A percentile compares a stretch with the other conserved stretches of the same genome.
phyloP scores from a whole-genome alignment of 2,113 vertebrate species.

The Cottus gobio region DNA sequence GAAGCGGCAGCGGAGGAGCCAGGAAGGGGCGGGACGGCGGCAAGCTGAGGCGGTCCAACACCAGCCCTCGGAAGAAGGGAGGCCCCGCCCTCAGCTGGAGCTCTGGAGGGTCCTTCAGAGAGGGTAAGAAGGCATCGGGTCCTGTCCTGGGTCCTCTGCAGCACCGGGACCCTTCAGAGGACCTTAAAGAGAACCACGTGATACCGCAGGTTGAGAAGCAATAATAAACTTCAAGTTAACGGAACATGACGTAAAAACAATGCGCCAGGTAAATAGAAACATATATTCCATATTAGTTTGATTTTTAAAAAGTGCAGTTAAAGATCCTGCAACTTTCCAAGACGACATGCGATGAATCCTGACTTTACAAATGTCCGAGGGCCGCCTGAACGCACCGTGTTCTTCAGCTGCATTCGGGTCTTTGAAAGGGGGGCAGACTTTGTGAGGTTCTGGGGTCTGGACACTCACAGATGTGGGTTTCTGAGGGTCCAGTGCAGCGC shows the following conservation, averaged over 20 bases:
- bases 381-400: not conserved
- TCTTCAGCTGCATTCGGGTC: too few relatives aligned
- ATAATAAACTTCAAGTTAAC: too few relatives aligned
- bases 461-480: not conserved
- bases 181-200: too few relatives aligned
- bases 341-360: not conserved
- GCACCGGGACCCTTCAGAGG: not conserved
- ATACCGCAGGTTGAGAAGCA: too few relatives aligned
- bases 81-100: slow-evolving; percentile 81
- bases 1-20: slow-evolving; percentile 72
- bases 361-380: not conserved
- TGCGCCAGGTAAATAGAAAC: too few relatives aligned
- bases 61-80: slow-evolving; percentile 92
- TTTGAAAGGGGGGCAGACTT: not conserved
- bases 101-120: slow-evolving; percentile 75
- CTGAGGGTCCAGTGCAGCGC: not conserved
- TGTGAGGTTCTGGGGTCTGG: too few relatives aligned
- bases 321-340: not conserved
- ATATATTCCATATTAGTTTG: too few relatives aligned
- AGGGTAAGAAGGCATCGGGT: too few relatives aligned
- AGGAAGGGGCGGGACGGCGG: slow-evolving; percentile 87
- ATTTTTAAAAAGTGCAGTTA: too few relatives aligned
- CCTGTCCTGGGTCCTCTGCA: too few relatives aligned
- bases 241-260: too few relatives aligned
- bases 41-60: slow-evolving; percentile 92